These are phyloP conservation scores for Melanostigma gelatinosum DNA, from an alignment of 2,113 vertebrate genomes.

Conservation along the genomic window DNA sequence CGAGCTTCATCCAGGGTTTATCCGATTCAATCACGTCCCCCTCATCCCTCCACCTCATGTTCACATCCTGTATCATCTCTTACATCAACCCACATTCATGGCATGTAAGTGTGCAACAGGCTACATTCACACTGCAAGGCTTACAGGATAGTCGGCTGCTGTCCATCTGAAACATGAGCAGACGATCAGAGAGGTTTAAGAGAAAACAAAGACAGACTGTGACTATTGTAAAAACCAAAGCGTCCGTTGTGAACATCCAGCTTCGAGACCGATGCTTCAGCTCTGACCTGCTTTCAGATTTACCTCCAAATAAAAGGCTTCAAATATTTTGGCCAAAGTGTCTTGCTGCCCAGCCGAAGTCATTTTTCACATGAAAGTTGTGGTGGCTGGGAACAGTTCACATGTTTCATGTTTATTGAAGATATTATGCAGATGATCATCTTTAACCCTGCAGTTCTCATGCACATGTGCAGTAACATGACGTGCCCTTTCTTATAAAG, in stretches of 20 bases:
- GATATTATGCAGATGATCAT: background rate
- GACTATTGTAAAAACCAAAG: background rate
- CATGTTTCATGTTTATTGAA: background rate
- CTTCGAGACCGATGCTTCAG: background rate
- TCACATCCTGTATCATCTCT: conserved; percentile 11
- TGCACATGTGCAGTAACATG: background rate
- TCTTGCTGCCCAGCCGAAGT: background rate
- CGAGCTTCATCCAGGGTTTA: conserved; percentile 2
- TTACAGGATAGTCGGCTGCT: background rate
- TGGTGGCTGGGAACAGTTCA: background rate
- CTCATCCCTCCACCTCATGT: background rate
- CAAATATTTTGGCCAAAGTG: background rate
- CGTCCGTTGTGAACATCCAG: background rate
- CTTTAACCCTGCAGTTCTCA: background rate
- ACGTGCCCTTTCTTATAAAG: background rate
- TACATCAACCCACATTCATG: background rate
- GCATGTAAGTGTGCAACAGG: background rate
- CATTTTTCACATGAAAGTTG: background rate
- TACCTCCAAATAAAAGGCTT: background rate
- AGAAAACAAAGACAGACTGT: too few species aligned
- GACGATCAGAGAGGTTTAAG: background rate
- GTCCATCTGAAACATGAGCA: background rate
- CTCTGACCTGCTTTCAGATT: background rate
- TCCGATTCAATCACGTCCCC: conserved; percentile 5
- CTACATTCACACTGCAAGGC: conserved; percentile 24